phyloP scores from a whole-genome alignment of 2,797 vertebrate species.

The Lithobates sylvaticus region DNA sequence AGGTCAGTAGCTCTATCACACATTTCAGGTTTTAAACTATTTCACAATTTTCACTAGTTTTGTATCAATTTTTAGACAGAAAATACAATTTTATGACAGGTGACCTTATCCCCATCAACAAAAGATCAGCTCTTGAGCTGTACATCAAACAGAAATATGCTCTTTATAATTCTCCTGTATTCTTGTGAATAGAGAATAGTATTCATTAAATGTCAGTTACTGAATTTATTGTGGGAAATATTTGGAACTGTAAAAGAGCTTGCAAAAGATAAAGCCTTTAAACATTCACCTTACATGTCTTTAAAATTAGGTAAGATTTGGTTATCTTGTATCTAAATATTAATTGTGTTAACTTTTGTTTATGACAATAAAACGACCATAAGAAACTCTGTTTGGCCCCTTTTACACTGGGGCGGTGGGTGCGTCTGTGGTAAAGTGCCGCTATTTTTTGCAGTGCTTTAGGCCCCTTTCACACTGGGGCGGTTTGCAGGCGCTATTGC shows the following conservation, averaged over 20 bases:
- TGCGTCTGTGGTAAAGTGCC: no score
- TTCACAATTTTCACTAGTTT: conserved; percentile 75
- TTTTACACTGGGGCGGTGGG: no score
- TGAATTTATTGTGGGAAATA: conserved; percentile 63
- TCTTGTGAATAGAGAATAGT: conserved; percentile 74
- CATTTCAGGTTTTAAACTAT: conserved; percentile 73
- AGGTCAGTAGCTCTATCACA: conserved; percentile 74
- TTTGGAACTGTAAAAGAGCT: conserved; percentile 30
- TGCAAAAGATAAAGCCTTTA: neutral
- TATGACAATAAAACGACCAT: no score
- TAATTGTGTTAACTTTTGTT: no score
- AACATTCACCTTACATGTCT: neutral
- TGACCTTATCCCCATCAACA: conserved; percentile 83
- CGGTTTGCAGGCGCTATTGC: no score
- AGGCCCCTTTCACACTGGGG: no score
- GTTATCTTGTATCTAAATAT: neutral
- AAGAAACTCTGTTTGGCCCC: no score
- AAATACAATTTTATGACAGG: conserved; percentile 80
- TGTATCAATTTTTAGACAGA: conserved; percentile 77
- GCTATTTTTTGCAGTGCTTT: no score
- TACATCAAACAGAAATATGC: conserved; percentile 79
- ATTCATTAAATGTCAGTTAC: conserved; percentile 82
- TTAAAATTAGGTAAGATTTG: neutral
- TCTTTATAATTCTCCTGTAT: conserved; percentile 71
- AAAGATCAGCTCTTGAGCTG: conserved; percentile 71